These are phyloP conservation scores for Geophilus truncorum DNA, from an alignment of 2,888 invertebrate genomes.

Conservation along the genomic window DNA sequence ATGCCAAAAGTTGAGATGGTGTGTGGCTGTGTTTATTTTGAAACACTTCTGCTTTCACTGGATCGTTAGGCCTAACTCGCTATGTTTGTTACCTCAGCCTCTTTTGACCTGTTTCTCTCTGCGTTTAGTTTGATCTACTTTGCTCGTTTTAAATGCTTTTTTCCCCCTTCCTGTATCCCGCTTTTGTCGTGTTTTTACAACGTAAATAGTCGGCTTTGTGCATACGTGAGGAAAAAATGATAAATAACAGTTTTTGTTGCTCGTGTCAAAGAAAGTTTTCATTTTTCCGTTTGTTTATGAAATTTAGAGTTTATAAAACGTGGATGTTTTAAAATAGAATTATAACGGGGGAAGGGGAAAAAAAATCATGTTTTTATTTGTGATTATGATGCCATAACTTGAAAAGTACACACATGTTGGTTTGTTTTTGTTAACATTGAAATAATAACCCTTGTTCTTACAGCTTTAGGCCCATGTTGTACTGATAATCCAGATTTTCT, in stretches of 20 bases:
- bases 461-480: constrained; percentile 19
- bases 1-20: not conserved
- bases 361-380: not conserved
- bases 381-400: not conserved
- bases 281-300: not conserved
- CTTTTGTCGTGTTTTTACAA: not conserved
- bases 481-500: constrained; percentile 21
- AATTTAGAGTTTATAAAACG: no score
- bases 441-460: constrained; percentile 29
- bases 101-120: not conserved
- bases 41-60: not conserved
- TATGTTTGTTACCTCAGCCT: not conserved
- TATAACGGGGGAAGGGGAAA: no score
- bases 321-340: no score
- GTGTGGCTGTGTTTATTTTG: not conserved
- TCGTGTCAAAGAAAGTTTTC: not conserved
- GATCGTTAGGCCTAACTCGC: not conserved
- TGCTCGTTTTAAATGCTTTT: not conserved
- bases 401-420: not conserved
- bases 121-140: not conserved
- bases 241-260: not conserved
- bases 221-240: no score
- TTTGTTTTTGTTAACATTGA: not conserved
- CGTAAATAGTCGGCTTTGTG: no score
- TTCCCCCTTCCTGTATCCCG: not conserved